A percentile compares a stretch with the other conserved stretches of the same genome.
phyloP scores from a whole-genome alignment of 2,113 vertebrate species.

The Pedionomus torquatus region DNA sequence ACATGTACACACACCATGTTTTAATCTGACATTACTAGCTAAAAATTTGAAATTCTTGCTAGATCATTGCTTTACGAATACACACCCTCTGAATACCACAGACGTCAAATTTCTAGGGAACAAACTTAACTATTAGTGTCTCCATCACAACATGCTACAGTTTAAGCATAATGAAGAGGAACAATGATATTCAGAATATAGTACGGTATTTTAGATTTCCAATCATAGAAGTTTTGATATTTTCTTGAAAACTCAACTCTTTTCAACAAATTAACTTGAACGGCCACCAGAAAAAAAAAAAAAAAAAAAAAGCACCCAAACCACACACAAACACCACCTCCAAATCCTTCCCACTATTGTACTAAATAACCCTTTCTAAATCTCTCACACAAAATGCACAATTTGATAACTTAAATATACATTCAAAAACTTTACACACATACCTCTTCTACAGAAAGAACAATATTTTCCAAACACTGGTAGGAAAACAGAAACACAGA shows the following conservation, averaged over 20 bases:
- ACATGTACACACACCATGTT: accelerated
- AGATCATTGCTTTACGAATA: neutral
- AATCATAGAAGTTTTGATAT: neutral
- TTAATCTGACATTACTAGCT: neutral
- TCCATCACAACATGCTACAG: neutral
- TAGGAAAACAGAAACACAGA: accelerated
- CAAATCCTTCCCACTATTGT: neutral
- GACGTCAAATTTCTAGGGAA: neutral
- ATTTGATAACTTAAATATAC: neutral
- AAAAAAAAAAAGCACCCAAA: neutral
- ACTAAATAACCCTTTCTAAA: neutral
- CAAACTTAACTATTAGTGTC: neutral
- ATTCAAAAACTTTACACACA: accelerated
- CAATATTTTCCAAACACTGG: accelerated
- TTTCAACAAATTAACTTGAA: neutral
- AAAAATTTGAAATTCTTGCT: neutral
- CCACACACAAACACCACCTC: neutral
- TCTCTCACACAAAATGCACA: accelerated
- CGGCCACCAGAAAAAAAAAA: neutral
- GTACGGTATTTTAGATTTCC: accelerated
- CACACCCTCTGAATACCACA: neutral
- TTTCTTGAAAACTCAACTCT: neutral
- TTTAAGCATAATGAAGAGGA: neutral
- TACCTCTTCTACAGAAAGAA: neutral
- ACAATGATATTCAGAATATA: neutral